Percentiles rank a stretch among this genome's conserved stretches.
Conservation (phyloP, 2,113 vertebrate species). For the Amphilophus citrinellus region DNA sequence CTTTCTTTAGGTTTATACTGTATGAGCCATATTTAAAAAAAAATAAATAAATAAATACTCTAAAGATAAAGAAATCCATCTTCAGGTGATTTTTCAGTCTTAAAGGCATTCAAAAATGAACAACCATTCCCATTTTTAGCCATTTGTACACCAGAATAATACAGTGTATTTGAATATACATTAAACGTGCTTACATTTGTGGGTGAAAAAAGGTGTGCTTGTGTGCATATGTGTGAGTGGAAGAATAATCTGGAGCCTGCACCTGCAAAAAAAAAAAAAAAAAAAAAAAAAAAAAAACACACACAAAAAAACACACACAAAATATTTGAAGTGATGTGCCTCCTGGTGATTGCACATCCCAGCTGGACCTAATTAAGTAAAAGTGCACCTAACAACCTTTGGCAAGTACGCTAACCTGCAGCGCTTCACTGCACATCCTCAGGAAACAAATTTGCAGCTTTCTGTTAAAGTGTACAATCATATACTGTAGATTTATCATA, state of each 20-base stretch:
- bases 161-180: neutral
- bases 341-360: neutral
- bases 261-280: too few relatives aligned
- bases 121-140: neutral
- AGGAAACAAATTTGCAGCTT: neutral
- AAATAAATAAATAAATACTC: neutral
- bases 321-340: neutral
- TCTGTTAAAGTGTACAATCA: neutral
- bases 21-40: too few relatives aligned
- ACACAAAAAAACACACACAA: neutral
- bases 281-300: neutral
- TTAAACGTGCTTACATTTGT: neutral
- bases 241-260: neutral
- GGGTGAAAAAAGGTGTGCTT: neutral
- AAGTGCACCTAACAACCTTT: constrained; percentile 42
- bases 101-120: neutral
- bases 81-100: neutral
- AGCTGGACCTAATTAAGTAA: constrained; percentile 30
- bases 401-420: neutral
- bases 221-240: neutral
- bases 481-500: neutral
- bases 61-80: neutral
- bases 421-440: constrained; percentile 29
- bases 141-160: neutral
- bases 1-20: too few relatives aligned